phyloP scores from a whole-genome alignment of 2,797 vertebrate species.

The Parauchenoglanis ngamensis region DNA sequence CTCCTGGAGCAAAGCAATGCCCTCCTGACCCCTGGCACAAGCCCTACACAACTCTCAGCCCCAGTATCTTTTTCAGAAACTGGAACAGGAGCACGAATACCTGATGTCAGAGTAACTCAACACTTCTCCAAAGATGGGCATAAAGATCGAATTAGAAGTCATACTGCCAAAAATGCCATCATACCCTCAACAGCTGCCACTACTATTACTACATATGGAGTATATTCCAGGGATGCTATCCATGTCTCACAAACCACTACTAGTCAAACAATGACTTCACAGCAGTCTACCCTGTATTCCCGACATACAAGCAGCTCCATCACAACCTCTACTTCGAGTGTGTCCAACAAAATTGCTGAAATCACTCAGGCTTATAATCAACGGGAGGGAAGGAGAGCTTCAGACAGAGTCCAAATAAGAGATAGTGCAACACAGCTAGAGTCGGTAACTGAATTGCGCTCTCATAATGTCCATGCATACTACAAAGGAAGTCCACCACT shows the following conservation, averaged over 20 bases:
- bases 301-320: constrained; percentile 68
- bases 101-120: constrained; percentile 93
- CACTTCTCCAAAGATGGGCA: constrained; percentile 92
- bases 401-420: constrained; percentile 71
- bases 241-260: constrained; percentile 74
- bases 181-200: constrained; percentile 75
- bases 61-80: constrained; percentile 90
- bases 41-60: constrained; percentile 93
- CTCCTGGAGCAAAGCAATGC: constrained; percentile 91
- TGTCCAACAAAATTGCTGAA: constrained; percentile 82
- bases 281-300: constrained; percentile 71
- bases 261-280: constrained; percentile 71
- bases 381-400: constrained; percentile 75
- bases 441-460: constrained; percentile 68
- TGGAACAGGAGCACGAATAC: constrained; percentile 77
- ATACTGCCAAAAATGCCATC: constrained; percentile 79
- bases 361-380: constrained; percentile 84
- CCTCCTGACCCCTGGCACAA: constrained; percentile 93
- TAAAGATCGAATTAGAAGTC: constrained; percentile 81
- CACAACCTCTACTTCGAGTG: constrained; percentile 72
- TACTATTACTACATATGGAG: constrained; percentile 77
- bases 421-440: constrained; percentile 75
- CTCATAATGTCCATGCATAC: constrained; percentile 81
- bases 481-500: constrained; percentile 89
- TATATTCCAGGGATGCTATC: constrained; percentile 77